Evolutionary conservation across 1,140 invertebrate species (phyloP).

Genomic region (Rhopalosiphum padi): DNA sequence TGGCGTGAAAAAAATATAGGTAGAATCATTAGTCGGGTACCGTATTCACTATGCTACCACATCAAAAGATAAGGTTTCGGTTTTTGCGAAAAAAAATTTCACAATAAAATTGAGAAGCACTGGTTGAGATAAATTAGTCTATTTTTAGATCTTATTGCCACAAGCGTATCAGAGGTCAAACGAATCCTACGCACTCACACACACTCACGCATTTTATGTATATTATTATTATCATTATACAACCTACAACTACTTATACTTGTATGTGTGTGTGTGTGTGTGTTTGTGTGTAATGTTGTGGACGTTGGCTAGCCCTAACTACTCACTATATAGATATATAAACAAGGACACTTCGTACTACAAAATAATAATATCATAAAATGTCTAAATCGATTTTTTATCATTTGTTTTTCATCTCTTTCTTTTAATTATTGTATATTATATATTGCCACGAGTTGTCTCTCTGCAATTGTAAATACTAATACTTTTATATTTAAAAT

Average conservation of each 20-base stretch:
- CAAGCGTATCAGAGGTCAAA: conserved; percentile 56
- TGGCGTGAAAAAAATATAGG: not conserved
- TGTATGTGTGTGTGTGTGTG: not conserved
- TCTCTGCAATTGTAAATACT: not conserved
- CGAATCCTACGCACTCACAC: conserved; percentile 52
- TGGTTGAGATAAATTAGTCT: conserved; percentile 55
- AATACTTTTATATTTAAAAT: not conserved
- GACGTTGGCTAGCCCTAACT: not conserved
- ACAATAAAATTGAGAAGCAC: conserved; percentile 55
- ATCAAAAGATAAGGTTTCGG: not conserved
- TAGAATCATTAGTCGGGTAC: not conserved
- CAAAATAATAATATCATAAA: conserved; percentile 6
- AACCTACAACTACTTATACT: conserved; percentile 28
- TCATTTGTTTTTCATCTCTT: not conserved
- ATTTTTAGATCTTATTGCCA: conserved; percentile 51
- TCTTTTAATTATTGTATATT: not conserved
- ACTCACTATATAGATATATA: not conserved
- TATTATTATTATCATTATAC: conserved; percentile 52
- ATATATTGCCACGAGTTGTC: not conserved
- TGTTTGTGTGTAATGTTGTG: not conserved
- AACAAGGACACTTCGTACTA: conserved; percentile 24
- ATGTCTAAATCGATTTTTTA: conserved; percentile 34
- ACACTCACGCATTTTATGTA: conserved; percentile 44
- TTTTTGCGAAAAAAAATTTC: conserved; percentile 15
- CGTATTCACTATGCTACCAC: too few relatives aligned